Evolutionary conservation across 1,140 invertebrate species (phyloP).

Genomic region (Rhynchophorus ferrugineus): DNA sequence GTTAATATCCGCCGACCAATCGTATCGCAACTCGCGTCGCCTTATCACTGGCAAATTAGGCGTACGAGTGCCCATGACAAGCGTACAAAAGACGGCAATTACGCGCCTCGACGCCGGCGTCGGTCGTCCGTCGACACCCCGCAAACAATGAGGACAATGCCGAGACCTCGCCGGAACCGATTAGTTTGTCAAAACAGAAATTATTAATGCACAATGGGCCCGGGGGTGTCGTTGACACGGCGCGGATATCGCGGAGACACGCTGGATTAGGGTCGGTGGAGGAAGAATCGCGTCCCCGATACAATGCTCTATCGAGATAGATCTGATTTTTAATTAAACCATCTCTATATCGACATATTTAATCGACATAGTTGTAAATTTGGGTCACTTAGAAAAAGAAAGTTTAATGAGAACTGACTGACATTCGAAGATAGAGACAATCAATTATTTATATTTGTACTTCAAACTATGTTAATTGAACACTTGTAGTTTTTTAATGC

Average conservation of each 20-base stretch:
- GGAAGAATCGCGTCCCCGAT: too few relatives aligned
- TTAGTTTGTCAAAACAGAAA: conserved; percentile 24
- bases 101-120: conserved; percentile 35
- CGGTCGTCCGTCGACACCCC: conserved; percentile 22
- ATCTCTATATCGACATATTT: too few relatives aligned
- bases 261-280: not conserved
- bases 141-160: conserved; percentile 31
- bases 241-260: not conserved
- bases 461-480: too few relatives aligned
- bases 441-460: too few relatives aligned
- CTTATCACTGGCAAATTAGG: conserved; percentile 35
- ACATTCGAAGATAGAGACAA: too few relatives aligned
- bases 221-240: conserved; percentile 18
- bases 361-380: too few relatives aligned
- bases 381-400: too few relatives aligned
- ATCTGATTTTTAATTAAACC: too few relatives aligned
- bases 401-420: too few relatives aligned
- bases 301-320: too few relatives aligned
- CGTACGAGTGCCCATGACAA: conserved; percentile 38
- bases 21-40: not conserved
- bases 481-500: too few relatives aligned
- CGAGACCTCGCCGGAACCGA: conserved; percentile 23
- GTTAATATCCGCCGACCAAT: not conserved
- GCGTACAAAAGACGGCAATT: conserved; percentile 38
- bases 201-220: conserved; percentile 19